Conservation (phyloP, 2,888 invertebrate species). For the Ctena decussata region DNA sequence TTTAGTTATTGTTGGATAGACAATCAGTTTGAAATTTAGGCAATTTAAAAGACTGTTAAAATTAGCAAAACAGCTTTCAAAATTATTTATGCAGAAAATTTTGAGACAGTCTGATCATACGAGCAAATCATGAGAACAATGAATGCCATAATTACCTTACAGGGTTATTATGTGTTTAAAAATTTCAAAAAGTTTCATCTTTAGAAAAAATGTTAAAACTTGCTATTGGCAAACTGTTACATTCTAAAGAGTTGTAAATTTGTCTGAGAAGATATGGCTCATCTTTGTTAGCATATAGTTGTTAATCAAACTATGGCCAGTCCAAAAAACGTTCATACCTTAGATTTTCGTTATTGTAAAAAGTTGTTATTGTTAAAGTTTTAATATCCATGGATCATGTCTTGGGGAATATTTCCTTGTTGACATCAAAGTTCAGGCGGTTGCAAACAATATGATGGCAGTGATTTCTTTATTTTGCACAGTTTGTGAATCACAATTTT, state of each 20-base stretch:
- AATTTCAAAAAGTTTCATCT: background rate
- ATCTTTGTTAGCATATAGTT: too few species aligned
- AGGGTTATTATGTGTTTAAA: background rate
- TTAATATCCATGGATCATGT: too few species aligned
- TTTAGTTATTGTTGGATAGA: background rate
- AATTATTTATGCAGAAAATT: constrained; percentile 7
- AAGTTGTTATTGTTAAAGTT: too few species aligned
- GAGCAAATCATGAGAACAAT: background rate
- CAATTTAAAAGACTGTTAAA: constrained; percentile 1
- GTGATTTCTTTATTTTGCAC: too few species aligned
- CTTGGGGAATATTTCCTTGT: too few species aligned
- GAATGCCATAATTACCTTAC: background rate
- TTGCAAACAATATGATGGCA: too few species aligned
- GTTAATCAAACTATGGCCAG: too few species aligned
- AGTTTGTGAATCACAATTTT: too few species aligned
- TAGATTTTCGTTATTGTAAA: too few species aligned
- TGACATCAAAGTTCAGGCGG: too few species aligned
- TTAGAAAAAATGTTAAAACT: background rate
- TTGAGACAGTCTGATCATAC: constrained; percentile 3
- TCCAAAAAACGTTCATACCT: too few species aligned
- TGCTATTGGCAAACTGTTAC: background rate
- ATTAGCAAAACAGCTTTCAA: constrained; percentile 15
- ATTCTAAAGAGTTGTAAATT: background rate
- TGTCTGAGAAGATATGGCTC: too few species aligned
- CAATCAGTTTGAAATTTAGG: background rate